Conservation (phyloP, 2,888 invertebrate genomes). For the Eueremaeus valkanovi region DNA sequence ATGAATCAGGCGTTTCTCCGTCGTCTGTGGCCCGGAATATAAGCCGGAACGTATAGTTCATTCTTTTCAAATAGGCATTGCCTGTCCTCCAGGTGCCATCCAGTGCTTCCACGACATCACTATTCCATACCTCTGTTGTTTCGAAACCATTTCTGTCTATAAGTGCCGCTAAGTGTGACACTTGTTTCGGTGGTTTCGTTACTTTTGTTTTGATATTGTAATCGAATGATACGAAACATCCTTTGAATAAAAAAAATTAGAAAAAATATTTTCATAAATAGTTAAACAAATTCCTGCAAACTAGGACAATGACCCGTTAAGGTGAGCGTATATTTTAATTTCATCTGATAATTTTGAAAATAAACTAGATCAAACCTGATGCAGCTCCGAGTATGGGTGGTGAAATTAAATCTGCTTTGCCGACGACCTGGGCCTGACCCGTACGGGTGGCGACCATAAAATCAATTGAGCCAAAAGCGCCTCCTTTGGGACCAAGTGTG, state of each 20-base stretch:
- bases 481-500: not conserved
- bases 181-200: not conserved
- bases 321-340: not conserved
- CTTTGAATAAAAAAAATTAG: too few relatives aligned
- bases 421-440: not conserved
- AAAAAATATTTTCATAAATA: too few relatives aligned
- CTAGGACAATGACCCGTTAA: too few relatives aligned
- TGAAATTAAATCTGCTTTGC: not conserved
- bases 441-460: not conserved
- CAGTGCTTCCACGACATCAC: not conserved
- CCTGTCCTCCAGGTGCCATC: not conserved
- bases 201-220: too few relatives aligned
- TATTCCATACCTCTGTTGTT: not conserved
- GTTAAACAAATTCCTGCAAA: too few relatives aligned
- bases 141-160: not conserved
- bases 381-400: not conserved
- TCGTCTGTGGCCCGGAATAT: not conserved
- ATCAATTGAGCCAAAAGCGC: not conserved
- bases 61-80: not conserved
- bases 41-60: not conserved
- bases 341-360: not conserved
- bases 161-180: not conserved
- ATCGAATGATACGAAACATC: too few relatives aligned
- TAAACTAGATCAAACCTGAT: not conserved
- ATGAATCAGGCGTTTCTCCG: not conserved